Conservation (phyloP, 2,888 invertebrate genomes). For the Sarcophaga variegata region DNA sequence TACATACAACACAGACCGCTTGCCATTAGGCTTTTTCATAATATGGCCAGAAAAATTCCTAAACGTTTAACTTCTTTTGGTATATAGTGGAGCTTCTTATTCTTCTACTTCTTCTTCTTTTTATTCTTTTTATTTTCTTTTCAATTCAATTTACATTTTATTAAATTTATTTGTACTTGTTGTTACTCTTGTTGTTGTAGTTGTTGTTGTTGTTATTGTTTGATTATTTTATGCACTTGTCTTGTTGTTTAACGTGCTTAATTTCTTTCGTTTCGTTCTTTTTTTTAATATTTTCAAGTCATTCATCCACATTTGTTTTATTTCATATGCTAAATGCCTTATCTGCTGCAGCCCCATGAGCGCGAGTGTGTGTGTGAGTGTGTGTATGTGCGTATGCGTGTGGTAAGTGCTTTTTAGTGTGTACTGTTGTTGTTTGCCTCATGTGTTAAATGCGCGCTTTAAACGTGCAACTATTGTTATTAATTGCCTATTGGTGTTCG, state of each 20-base stretch:
- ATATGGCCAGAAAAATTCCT: constrained; percentile 53
- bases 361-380: not conserved
- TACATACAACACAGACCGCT: too few species aligned
- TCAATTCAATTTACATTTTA: constrained; percentile 57
- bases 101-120: not conserved
- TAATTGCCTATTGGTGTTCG: constrained; percentile 51
- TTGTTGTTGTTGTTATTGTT: constrained; percentile 16
- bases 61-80: constrained; percentile 57
- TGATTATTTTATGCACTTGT: constrained; percentile 67
- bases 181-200: not conserved
- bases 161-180: constrained; percentile 56
- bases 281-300: constrained; percentile 33
- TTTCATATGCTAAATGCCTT: constrained; percentile 24
- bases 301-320: not conserved
- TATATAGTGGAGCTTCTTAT: constrained; percentile 20
- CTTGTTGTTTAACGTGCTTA: constrained; percentile 64
- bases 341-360: not conserved
- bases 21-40: not conserved
- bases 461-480: constrained; percentile 67
- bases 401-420: constrained; percentile 50
- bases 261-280: constrained; percentile 25
- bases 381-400: constrained; percentile 13
- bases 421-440: not conserved
- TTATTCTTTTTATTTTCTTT: not conserved
- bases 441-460: constrained; percentile 33